Conservation (phyloP, 2,113 vertebrate species). For the Chloroceryle aenea region DNA sequence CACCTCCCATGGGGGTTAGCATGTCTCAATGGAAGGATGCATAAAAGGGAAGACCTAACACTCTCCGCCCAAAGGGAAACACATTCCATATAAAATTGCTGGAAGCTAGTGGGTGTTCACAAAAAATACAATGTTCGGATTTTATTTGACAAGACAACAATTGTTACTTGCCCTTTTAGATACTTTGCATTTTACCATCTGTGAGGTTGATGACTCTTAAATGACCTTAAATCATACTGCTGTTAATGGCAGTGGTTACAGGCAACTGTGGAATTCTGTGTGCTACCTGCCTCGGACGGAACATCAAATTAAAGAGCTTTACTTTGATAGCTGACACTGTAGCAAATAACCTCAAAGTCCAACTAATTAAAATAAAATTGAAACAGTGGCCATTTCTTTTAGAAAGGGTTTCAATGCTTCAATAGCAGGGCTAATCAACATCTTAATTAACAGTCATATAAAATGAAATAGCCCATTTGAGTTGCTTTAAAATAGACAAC, state of each 20-base stretch:
- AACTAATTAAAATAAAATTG: conserved; percentile 69
- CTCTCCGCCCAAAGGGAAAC: conserved; percentile 83
- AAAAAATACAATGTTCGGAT: conserved; percentile 75
- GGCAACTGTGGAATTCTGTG: conserved; percentile 28
- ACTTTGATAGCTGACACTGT: conserved; percentile 42
- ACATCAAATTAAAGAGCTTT: conserved; percentile 66
- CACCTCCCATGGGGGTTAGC: conserved; percentile 68
- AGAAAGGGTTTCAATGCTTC: conserved; percentile 64
- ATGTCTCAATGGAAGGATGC: conserved; percentile 82
- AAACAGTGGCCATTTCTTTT: conserved; percentile 42
- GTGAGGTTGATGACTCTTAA: conserved; percentile 73
- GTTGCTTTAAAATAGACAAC: conserved; percentile 71
- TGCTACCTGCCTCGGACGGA: conserved; percentile 52
- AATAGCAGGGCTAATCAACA: conserved; percentile 72
- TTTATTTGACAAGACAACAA: conserved; percentile 81
- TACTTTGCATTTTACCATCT: conserved; percentile 72
- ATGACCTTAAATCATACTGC: conserved; percentile 75
- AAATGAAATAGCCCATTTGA: conserved; percentile 71
- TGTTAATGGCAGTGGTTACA: conserved; percentile 58
- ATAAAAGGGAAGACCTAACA: conserved; percentile 72
- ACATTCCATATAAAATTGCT: conserved; percentile 77
- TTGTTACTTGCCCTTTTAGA: conserved; percentile 75
- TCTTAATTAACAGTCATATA: conserved; percentile 77
- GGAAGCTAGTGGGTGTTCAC: conserved; percentile 80
- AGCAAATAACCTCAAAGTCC: conserved; percentile 73